Conservation (phyloP, 2,888 invertebrate species). For the Polylopha cassiicola region DNA sequence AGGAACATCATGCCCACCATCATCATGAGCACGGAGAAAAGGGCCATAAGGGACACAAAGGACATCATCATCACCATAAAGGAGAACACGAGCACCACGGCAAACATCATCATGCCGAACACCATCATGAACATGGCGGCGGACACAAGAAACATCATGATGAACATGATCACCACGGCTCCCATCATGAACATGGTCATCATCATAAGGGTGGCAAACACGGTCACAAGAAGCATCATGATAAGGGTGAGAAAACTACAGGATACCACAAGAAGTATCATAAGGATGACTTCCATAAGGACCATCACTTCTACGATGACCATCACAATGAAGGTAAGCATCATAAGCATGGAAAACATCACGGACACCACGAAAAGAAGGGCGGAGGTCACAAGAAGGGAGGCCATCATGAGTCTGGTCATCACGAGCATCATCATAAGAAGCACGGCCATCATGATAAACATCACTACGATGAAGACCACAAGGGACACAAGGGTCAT, state of each 20-base stretch:
- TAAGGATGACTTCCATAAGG: slow-evolving; percentile 69
- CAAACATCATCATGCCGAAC: slow-evolving; percentile 62
- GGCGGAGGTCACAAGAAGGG: slow-evolving; percentile 70
- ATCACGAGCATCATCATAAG: slow-evolving; percentile 68
- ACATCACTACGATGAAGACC: slow-evolving; percentile 64
- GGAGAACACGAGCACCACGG: slow-evolving; percentile 65
- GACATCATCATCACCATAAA: slow-evolving; percentile 69
- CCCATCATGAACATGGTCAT: slow-evolving; percentile 67
- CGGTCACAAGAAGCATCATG: slow-evolving; percentile 65
- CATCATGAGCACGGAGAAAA: slow-evolving; percentile 65
- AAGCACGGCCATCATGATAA: slow-evolving; percentile 69
- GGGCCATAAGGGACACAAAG: slow-evolving; percentile 67
- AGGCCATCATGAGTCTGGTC: slow-evolving; percentile 62
- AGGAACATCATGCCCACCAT: slow-evolving; percentile 64
- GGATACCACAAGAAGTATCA: slow-evolving; percentile 72
- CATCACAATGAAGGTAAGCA: slow-evolving; percentile 69
- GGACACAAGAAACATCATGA: slow-evolving; percentile 67
- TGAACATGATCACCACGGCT: slow-evolving; percentile 62
- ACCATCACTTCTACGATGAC: slow-evolving; percentile 71
- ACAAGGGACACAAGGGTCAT: slow-evolving; percentile 70
- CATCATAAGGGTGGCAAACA: slow-evolving; percentile 69
- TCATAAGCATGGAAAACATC: slow-evolving; percentile 67
- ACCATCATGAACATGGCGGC: slow-evolving; percentile 65
- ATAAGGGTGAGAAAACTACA: slow-evolving; percentile 65
- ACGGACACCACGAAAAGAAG: slow-evolving; percentile 64